A percentile compares a stretch with the other conserved stretches of the same genome.
Conservation (phyloP, 2,888 invertebrate genomes). For the Zhengitettix transpicula region DNA sequence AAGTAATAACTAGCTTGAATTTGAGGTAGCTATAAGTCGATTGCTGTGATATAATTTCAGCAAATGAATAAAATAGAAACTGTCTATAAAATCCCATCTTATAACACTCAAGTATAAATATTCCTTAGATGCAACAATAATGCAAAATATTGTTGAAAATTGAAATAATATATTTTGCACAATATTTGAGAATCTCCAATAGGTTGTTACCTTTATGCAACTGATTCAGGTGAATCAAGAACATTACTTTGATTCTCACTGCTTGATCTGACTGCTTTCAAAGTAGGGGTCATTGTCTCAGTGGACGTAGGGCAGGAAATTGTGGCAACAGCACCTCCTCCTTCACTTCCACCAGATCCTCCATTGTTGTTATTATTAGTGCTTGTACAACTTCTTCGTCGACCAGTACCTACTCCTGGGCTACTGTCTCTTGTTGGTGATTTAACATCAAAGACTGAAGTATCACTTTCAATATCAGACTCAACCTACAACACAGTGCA, state of each 20-base stretch:
- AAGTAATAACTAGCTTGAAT: too few species aligned
- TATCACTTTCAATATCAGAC: conserved; percentile 42
- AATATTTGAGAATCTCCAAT: too few species aligned
- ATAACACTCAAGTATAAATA: background rate
- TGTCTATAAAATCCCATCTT: background rate
- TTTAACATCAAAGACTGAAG: conserved; percentile 40
- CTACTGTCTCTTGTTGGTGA: conserved; percentile 31
- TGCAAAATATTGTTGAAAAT: background rate
- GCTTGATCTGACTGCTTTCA: conserved; percentile 9
- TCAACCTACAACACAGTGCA: conserved; percentile 32
- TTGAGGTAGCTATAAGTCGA: too few species aligned
- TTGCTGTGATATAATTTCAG: too few species aligned
- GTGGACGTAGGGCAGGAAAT: conserved; percentile 10
- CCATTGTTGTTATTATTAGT: conserved; percentile 31
- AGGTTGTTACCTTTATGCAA: too few species aligned
- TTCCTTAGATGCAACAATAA: background rate
- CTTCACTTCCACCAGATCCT: background rate
- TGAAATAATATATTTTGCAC: background rate
- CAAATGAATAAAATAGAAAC: too few species aligned
- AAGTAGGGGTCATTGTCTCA: conserved; percentile 4
- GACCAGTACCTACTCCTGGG: background rate
- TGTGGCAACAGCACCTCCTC: conserved; percentile 3
- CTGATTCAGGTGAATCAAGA: background rate
- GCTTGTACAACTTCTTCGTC: conserved; percentile 29
- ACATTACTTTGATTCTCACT: conserved; percentile 7